phyloP scores from a whole-genome alignment of 2,113 vertebrate species.

The Recurvirostra avosetta region DNA sequence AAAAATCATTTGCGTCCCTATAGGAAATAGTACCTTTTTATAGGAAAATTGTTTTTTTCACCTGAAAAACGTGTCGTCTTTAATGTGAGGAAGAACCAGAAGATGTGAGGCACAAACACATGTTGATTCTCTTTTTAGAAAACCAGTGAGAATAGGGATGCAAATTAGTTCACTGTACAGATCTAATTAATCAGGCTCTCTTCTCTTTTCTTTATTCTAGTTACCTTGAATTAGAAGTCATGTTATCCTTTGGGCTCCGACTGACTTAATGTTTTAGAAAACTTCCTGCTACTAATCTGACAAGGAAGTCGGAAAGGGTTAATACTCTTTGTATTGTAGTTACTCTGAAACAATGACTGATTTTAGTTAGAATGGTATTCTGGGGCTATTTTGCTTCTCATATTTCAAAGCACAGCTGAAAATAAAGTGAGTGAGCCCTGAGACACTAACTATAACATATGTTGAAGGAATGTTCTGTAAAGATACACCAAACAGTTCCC shows the following conservation, averaged over 20 bases:
- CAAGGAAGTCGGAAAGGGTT: constrained; percentile 2
- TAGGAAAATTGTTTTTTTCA: not conserved
- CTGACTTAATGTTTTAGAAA: constrained; percentile 42
- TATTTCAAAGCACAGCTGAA: constrained; percentile 45
- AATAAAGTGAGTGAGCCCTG: not conserved
- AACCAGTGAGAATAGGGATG: constrained; percentile 65
- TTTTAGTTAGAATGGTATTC: constrained; percentile 20
- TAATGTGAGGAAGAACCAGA: constrained; percentile 21
- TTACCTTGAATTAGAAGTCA: constrained; percentile 68
- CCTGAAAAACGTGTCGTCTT: constrained; percentile 13
- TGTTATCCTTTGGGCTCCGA: constrained; percentile 51
- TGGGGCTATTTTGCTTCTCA: not conserved
- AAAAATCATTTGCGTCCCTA: constrained; percentile 9
- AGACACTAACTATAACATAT: not conserved
- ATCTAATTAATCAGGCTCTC: constrained; percentile 60
- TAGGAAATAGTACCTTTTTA: constrained; percentile 24
- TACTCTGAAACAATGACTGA: constrained; percentile 17
- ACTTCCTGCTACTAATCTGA: not conserved
- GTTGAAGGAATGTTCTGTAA: not conserved
- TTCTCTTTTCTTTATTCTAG: constrained; percentile 49
- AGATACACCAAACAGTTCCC: not conserved
- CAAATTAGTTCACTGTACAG: constrained; percentile 60
- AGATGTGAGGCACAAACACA: constrained; percentile 41
- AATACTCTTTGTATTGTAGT: not conserved
- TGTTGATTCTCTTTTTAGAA: constrained; percentile 52